Conservation (phyloP, 2,113 vertebrate species). For the Turdus rufiventris region DNA sequence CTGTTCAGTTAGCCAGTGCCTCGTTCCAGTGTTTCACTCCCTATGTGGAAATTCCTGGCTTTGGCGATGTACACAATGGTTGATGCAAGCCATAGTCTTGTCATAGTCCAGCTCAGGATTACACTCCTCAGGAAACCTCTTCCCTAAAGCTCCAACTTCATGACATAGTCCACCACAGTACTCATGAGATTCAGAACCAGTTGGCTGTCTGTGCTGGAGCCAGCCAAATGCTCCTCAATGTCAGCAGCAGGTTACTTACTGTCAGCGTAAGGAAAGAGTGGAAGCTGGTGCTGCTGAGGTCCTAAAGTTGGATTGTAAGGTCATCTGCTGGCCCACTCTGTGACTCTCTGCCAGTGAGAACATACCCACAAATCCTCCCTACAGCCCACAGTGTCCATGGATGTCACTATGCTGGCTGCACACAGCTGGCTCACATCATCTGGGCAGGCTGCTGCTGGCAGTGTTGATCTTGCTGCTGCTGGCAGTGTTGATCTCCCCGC, state of each 20-base stretch:
- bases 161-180: neutral
- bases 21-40: neutral
- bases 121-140: neutral
- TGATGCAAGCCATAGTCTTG: neutral
- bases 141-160: neutral
- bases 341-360: neutral
- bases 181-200: neutral
- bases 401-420: neutral
- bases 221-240: neutral
- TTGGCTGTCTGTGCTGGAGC: neutral
- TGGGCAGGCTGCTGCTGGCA: neutral
- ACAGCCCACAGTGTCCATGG: rapidly evolving
- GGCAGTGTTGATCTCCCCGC: too few relatives aligned
- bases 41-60: neutral
- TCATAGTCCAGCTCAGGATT: neutral
- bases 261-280: rapidly evolving
- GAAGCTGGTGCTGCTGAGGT: neutral
- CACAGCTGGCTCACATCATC: neutral
- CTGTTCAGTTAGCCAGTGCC: rapidly evolving
- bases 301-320: neutral
- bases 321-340: rapidly evolving
- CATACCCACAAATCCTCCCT: rapidly evolving
- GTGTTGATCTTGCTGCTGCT: rapidly evolving
- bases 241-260: neutral
- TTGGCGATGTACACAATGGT: neutral